phyloP scores from a whole-genome alignment of 1,140 invertebrate species.

The Dendrolimus kikuchii region DNA sequence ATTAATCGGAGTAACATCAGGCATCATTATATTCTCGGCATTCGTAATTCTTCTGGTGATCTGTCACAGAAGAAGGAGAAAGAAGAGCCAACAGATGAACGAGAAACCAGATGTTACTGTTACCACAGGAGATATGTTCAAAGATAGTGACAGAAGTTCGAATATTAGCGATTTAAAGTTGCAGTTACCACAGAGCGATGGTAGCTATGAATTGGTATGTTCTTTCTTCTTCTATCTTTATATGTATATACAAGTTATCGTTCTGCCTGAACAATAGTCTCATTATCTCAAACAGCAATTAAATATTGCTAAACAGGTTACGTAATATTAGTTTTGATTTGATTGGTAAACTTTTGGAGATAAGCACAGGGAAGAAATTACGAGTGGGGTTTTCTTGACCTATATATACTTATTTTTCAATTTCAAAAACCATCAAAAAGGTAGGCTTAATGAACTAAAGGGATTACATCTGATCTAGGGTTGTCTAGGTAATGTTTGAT shows the following conservation, averaged over 20 bases:
- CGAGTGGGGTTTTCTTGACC: no score
- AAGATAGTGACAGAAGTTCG: conserved; percentile 90
- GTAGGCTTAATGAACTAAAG: no score
- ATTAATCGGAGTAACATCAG: conserved; percentile 76
- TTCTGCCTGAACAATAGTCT: no score
- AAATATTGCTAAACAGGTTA: no score
- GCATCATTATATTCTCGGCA: conserved; percentile 76
- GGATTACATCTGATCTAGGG: no score
- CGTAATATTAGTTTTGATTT: no score
- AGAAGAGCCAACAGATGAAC: conserved; percentile 40
- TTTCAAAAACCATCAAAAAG: no score
- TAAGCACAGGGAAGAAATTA: no score
- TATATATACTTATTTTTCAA: no score
- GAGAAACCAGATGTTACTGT: conserved; percentile 63
- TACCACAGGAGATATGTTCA: conserved; percentile 72
- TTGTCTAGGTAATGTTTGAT: no score
- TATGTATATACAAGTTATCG: neutral
- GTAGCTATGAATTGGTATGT: conserved; percentile 79
- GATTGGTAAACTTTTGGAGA: no score
- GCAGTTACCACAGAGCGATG: conserved; percentile 81
- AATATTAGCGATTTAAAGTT: conserved; percentile 93
- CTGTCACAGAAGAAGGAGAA: conserved; percentile 73
- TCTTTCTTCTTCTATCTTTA: neutral
- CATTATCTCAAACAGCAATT: no score
- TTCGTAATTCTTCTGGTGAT: conserved; percentile 77